Base-by-base conservation (phyloP, 2,113 vertebrate species). In the Dissostichus mawsoni region DNA sequence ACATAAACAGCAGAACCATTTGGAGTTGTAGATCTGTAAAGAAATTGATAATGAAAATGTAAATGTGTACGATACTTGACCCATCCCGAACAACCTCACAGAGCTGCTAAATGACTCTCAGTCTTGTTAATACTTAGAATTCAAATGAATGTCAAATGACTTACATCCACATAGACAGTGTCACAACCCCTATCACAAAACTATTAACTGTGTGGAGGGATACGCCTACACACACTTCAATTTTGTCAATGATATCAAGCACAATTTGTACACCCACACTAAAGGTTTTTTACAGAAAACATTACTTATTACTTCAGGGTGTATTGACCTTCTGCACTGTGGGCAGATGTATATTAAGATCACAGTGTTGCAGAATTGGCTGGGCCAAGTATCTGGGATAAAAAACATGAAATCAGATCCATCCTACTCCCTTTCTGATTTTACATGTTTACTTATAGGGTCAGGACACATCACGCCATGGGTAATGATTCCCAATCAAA, bases 341-440 rank as follows among this genome's bases (percentile, higher is more conserved):
- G 33, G 16, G 14, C 11, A 61, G 16, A 53, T 61, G 47, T 25
- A n/a, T 23, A 68, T 72, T n/a, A 29, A 71, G 33, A 47, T 13
- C 25, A 72, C 51, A 51, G 2, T 59, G 25, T 44, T 76, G 23
- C 11, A 68, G 16, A 25, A 48, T 20, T 63, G n/a, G 11, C 9
- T 13, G 50, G 25, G 9, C 4, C 9, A 6, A 48, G 18, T n/a
- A 50, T 69, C 1, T 74, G 41, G 23, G 41, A 69, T 50, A 5
- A 62, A 73, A 73, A 61, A 51, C n/a, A 69, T 29, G 8, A 62
- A 63, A 63, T 50, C 14, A 29, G 11, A 86, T 75, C n/a, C 2
- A 63, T 68, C 55, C 57, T 18, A 63, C 33, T 25, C 64, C 41
- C 17, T 23, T 20, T n/a, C 29, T 45, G 5, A 44, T 14, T 1